phyloP scores from a whole-genome alignment of 1,140 invertebrate genomes.

The Ostrea denselamellosa region DNA sequence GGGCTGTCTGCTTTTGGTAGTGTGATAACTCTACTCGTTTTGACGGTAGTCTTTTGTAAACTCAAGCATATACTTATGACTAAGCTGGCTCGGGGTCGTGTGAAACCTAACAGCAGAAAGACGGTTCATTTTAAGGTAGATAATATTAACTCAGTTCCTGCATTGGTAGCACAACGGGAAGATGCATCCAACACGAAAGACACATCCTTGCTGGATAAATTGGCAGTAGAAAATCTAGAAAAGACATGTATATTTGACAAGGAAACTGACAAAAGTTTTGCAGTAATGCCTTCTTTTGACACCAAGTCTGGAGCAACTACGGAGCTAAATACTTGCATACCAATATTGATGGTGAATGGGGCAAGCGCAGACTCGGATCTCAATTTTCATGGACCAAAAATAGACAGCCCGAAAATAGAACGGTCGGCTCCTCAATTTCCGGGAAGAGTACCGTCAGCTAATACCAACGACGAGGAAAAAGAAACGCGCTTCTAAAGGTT shows the following conservation, averaged over 20 bases:
- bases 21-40: not conserved
- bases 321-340: not conserved
- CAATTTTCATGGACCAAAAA: not conserved
- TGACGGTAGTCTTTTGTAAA: slow-evolving; percentile 8
- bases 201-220: not conserved
- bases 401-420: not conserved
- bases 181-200: not conserved
- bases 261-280: not conserved
- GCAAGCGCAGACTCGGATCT: not conserved
- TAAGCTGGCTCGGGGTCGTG: not conserved
- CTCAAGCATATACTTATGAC: not conserved
- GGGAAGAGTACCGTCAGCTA: not conserved
- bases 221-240: not conserved
- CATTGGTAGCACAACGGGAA: not conserved
- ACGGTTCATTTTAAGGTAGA: not conserved
- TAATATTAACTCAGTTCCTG: not conserved
- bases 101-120: not conserved
- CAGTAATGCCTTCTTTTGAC: not conserved
- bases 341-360: not conserved
- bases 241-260: not conserved
- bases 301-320: not conserved
- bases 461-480: not conserved
- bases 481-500: not conserved
- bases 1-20: slow-evolving; percentile 1
- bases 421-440: not conserved